Conservation (phyloP, 2,797 vertebrate species). For the Muscicapa comitata region DNA sequence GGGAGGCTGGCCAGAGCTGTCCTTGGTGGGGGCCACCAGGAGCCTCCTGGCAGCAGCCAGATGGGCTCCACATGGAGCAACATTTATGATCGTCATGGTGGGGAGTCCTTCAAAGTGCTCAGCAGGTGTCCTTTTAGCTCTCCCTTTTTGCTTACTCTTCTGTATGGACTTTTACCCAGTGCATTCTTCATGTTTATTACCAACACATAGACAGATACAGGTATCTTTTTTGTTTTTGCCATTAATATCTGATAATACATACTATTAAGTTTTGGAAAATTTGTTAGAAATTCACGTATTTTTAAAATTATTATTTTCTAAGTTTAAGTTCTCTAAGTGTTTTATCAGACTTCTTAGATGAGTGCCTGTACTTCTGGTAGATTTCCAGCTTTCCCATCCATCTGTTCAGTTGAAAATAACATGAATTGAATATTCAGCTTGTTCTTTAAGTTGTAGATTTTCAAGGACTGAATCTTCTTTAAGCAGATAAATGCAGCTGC, state of each 20-base stretch:
- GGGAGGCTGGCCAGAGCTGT: neutral
- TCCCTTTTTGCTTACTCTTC: neutral
- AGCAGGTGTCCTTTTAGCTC: neutral
- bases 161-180: neutral
- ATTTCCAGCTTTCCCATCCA: constrained; percentile 43
- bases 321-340: neutral
- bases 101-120: neutral
- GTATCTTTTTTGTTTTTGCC: accelerated
- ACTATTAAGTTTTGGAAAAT: neutral
- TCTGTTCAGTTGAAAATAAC: constrained; percentile 52
- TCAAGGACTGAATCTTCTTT: constrained; percentile 1
- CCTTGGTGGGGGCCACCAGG: neutral
- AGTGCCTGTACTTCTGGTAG: neutral
- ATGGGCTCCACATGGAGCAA: neutral
- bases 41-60: neutral
- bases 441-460: constrained; percentile 22
- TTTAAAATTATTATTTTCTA: neutral
- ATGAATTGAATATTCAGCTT: constrained; percentile 47
- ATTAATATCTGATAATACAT: neutral
- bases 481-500: neutral
- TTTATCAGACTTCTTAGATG: neutral
- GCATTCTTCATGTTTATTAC: neutral
- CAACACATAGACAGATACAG: accelerated
- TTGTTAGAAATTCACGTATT: neutral
- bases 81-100: neutral